phyloP scores from a whole-genome alignment of 2,888 invertebrate genomes.

The Spodoptera littoralis region DNA sequence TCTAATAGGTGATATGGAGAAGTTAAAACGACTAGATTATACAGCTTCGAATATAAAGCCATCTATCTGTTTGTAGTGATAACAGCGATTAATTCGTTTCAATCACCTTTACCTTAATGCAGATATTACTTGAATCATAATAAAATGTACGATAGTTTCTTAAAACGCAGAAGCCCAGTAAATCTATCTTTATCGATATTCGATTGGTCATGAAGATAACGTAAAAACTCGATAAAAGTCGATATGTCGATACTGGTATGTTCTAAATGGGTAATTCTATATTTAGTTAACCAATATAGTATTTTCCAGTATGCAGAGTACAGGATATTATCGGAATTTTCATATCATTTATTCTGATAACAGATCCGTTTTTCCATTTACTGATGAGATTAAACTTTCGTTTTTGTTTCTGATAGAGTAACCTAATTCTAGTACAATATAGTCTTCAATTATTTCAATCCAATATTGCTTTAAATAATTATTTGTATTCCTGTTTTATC shows the following conservation, averaged over 20 bases:
- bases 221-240: conserved; percentile 22
- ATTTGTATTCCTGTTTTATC: too few relatives aligned
- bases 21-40: neutral
- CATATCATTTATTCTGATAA: neutral
- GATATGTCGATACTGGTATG: conserved; percentile 1
- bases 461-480: too few relatives aligned
- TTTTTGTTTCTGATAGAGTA: neutral
- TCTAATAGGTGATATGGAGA: conserved; percentile 13
- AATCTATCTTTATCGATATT: conserved; percentile 38
- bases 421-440: too few relatives aligned
- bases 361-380: neutral
- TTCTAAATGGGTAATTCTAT: neutral
- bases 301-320: neutral
- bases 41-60: neutral
- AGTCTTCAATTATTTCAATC: too few relatives aligned
- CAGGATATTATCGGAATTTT: neutral
- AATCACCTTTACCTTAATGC: conserved; percentile 19
- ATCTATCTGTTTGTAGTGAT: conserved; percentile 7
- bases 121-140: conserved; percentile 7
- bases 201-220: conserved; percentile 42
- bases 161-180: conserved; percentile 22
- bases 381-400: neutral
- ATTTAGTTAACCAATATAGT: conserved; percentile 1
- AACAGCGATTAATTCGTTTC: conserved; percentile 9
- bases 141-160: conserved; percentile 26